phyloP scores from a whole-genome alignment of 2,888 invertebrate species.

The Aleiodes testaceus region DNA sequence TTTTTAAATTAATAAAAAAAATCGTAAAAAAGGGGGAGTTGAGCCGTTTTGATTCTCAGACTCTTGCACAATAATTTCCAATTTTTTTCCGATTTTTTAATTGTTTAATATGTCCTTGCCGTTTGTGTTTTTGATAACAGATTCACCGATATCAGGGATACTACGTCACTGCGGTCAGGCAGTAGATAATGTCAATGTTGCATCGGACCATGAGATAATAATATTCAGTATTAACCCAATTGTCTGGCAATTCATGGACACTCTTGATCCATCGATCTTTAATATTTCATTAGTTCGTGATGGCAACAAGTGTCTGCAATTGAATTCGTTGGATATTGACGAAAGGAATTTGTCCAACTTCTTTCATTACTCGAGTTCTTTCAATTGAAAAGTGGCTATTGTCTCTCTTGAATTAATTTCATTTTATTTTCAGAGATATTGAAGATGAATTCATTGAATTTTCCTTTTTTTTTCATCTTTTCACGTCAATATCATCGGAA shows the following conservation, averaged over 20 bases:
- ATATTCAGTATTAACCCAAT: slow-evolving; percentile 29
- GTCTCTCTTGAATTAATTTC: too few species aligned
- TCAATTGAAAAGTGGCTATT: too few species aligned
- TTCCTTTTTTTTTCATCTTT: too few species aligned
- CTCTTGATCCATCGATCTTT: slow-evolving; percentile 7
- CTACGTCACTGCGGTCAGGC: background rate
- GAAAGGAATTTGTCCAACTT: slow-evolving; percentile 5
- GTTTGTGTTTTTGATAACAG: too few species aligned
- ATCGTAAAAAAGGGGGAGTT: too few species aligned
- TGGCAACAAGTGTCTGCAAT: slow-evolving; percentile 23
- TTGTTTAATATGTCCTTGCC: too few species aligned
- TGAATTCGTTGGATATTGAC: slow-evolving; percentile 8
- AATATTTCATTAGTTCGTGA: background rate
- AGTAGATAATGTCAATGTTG: slow-evolving; percentile 23
- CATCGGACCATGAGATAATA: slow-evolving; percentile 14
- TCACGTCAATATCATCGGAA: too few species aligned
- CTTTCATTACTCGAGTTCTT: background rate
- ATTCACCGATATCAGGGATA: background rate
- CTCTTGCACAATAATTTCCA: too few species aligned
- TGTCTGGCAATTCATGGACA: slow-evolving; percentile 1
- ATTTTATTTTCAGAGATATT: too few species aligned
- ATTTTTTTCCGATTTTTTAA: too few species aligned
- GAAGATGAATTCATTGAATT: too few species aligned
- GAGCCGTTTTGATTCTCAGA: too few species aligned
- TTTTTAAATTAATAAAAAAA: background rate